A percentile compares a stretch with the other conserved stretches of the same genome.
Evolutionary conservation across 2,888 invertebrate species (phyloP).

Genomic region (Caenorhabditis drosophilae): DNA sequence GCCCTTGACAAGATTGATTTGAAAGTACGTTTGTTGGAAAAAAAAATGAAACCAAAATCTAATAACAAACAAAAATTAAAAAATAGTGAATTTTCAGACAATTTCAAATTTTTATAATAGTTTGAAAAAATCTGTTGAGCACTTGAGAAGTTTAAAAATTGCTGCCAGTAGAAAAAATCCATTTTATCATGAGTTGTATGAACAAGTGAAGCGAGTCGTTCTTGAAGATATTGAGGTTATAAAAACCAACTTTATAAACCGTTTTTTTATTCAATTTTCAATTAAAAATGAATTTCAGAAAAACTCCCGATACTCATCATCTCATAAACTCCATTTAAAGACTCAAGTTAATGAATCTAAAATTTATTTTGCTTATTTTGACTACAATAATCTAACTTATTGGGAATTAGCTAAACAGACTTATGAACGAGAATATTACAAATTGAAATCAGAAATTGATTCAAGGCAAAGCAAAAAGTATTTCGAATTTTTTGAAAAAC

Average conservation of each 20-base stretch:
- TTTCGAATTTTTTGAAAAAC: background rate
- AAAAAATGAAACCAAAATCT: background rate
- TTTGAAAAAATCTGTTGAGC: slow-evolving; percentile 5
- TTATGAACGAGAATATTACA: slow-evolving; percentile 22
- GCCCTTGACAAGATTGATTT: background rate
- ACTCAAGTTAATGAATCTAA: slow-evolving; percentile 17
- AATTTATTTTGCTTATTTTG: slow-evolving; percentile 19
- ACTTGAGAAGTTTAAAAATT: slow-evolving; percentile 8
- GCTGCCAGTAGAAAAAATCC: slow-evolving; percentile 13
- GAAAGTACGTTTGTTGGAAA: background rate
- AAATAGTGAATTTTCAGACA: slow-evolving; percentile 13
- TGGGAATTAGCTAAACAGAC: slow-evolving; percentile 20
- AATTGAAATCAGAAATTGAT: slow-evolving; percentile 12
- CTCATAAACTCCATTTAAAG: slow-evolving; percentile 8
- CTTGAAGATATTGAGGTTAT: slow-evolving; percentile 19
- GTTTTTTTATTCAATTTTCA: background rate
- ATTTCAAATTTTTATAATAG: slow-evolving; percentile 13
- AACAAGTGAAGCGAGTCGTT: slow-evolving; percentile 12
- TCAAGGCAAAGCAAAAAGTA: slow-evolving; percentile 5
- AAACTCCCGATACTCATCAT: slow-evolving; percentile 5
- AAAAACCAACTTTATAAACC: too few species aligned
- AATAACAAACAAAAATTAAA: background rate
- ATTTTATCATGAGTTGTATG: slow-evolving; percentile 15
- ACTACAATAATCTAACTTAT: slow-evolving; percentile 12
- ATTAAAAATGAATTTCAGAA: background rate